phyloP scores from a whole-genome alignment of 2,113 vertebrate species.

The Neogobius melanostomus region DNA sequence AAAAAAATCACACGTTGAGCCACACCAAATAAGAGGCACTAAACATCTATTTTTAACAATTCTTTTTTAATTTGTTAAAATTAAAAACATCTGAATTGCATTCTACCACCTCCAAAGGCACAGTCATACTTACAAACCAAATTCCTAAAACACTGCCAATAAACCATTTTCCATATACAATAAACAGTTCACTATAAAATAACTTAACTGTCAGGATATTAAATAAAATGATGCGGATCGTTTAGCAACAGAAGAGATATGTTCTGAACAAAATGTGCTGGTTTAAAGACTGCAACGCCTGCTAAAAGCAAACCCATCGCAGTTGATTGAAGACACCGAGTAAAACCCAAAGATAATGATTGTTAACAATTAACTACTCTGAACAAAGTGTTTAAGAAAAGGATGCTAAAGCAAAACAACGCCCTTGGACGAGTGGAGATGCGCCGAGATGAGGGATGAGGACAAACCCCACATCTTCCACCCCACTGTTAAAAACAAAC shows the following conservation, averaged over 20 bases:
- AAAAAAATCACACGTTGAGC: too few species aligned
- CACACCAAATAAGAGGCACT: background rate
- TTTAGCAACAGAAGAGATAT: constrained; percentile 60
- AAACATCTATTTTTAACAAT: constrained; percentile 65
- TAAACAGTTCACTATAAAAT: constrained; percentile 71
- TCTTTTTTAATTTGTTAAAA: constrained; percentile 77
- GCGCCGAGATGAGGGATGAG: constrained; percentile 34
- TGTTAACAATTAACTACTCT: constrained; percentile 31
- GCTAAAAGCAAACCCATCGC: constrained; percentile 36
- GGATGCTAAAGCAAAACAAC: constrained; percentile 58
- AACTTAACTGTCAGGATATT: constrained; percentile 57
- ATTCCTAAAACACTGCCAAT: constrained; percentile 78
- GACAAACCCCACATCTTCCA: constrained; percentile 32
- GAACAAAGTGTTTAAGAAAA: constrained; percentile 57
- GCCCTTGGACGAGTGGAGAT: constrained; percentile 38
- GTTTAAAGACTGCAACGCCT: constrained; percentile 45
- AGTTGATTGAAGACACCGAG: constrained; percentile 29
- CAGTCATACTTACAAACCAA: constrained; percentile 78
- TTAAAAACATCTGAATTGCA: constrained; percentile 82
- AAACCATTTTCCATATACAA: constrained; percentile 67
- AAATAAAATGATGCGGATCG: constrained; percentile 48
- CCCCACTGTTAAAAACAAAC: constrained; percentile 12
- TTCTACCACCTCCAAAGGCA: constrained; percentile 83
- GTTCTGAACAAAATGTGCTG: constrained; percentile 62
- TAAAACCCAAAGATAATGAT: constrained; percentile 19